These are phyloP conservation scores for Elgaria multicarinata DNA, from an alignment of 2,113 vertebrate genomes.

Conservation along the genomic window DNA sequence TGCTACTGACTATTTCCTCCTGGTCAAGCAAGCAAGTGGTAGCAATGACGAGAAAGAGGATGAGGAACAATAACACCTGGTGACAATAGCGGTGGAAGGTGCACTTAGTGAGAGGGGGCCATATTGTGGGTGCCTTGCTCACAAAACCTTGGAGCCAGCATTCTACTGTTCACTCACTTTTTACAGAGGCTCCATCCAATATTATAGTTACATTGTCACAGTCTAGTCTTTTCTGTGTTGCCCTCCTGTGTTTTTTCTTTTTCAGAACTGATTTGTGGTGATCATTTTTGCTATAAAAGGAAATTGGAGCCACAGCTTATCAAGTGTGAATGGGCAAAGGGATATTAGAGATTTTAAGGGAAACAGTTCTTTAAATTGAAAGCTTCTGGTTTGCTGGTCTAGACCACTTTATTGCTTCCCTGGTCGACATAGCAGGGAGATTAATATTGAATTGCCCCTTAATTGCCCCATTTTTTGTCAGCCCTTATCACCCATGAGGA, in stretches of 20 bases:
- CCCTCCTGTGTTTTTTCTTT: not conserved
- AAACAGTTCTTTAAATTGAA: not conserved
- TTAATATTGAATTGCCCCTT: not conserved
- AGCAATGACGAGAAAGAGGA: too few species aligned
- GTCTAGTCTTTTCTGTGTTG: not conserved
- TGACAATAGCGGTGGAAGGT: too few species aligned
- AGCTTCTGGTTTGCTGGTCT: not conserved
- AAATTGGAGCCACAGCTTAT: too few species aligned
- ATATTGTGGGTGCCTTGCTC: too few species aligned
- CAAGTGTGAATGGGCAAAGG: not conserved
- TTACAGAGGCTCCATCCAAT: not conserved
- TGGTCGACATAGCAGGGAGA: not conserved
- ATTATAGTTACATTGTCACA: not conserved
- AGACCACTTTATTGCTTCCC: not conserved
- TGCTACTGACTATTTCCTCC: too few species aligned
- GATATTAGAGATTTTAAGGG: not conserved
- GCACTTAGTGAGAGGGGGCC: too few species aligned
- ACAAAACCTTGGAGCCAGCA: too few species aligned
- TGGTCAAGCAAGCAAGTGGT: too few species aligned
- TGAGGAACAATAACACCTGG: too few species aligned
- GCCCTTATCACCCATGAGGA: not conserved
- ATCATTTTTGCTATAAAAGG: not conserved
- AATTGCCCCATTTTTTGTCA: not conserved
- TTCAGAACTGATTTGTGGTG: not conserved
- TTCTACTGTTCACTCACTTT: not conserved